phyloP scores from a whole-genome alignment of 1,140 invertebrate genomes.

The Pararge aegeria region DNA sequence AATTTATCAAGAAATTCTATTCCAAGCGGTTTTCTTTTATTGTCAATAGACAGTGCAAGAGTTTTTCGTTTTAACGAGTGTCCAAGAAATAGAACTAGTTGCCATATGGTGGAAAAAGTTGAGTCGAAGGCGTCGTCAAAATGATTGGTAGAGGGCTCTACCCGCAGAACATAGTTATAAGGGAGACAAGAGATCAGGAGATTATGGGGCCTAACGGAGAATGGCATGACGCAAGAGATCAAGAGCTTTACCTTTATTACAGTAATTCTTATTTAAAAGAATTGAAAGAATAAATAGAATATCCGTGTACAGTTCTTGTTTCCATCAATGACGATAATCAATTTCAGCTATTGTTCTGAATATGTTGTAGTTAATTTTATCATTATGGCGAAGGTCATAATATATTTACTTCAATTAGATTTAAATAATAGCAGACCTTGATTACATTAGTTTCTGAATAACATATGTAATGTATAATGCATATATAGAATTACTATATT shows the following conservation, averaged over 20 bases:
- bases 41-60: constrained; percentile 32
- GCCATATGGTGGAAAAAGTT: not conserved
- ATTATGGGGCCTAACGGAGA: constrained; percentile 11
- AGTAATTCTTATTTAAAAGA: constrained; percentile 9
- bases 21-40: constrained; percentile 16
- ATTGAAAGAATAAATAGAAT: not conserved
- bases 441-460: too few species aligned
- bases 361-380: too few species aligned
- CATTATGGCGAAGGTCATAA: too few species aligned
- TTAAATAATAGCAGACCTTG: too few species aligned
- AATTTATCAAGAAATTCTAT: constrained; percentile 19
- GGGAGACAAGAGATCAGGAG: not conserved
- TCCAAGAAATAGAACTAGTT: not conserved
- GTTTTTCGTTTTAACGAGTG: constrained; percentile 36
- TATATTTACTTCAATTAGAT: too few species aligned
- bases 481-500: too few species aligned
- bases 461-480: too few species aligned
- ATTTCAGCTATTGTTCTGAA: too few species aligned
- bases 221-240: constrained; percentile 38
- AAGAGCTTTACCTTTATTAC: constrained; percentile 37
- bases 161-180: constrained; percentile 11
- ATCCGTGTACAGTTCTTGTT: not conserved
- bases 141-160: constrained; percentile 20
- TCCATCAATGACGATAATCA: not conserved
- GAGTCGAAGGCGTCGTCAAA: not conserved